A percentile compares a stretch with the other conserved stretches of the same genome.
These are phyloP conservation scores for Anneissia japonica DNA, from an alignment of 35 echinoderm and acorn worm genomes.

Conservation along the genomic window DNA sequence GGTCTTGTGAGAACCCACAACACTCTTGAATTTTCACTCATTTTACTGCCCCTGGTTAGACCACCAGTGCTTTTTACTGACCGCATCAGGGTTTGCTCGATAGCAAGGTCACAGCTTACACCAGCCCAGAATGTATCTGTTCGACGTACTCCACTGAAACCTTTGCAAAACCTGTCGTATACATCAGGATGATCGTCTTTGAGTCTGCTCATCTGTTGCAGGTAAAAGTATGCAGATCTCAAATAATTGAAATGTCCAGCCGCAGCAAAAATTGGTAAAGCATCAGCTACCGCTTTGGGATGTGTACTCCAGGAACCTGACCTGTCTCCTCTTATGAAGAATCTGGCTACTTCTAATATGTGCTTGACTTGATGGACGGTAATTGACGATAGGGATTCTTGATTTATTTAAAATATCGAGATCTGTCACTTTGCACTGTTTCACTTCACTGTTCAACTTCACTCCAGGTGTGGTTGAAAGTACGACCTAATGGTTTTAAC, in stretches of 20 bases:
- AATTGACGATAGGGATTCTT: too few species aligned
- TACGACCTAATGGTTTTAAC: too few species aligned
- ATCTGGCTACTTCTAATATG: too few species aligned
- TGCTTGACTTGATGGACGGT: too few species aligned
- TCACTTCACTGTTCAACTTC: too few species aligned
- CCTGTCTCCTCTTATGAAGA: too few species aligned
- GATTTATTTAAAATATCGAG: too few species aligned
- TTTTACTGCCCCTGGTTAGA: constrained; percentile 35
- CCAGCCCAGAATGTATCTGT: constrained; percentile 45
- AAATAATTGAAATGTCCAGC: constrained; percentile 25
- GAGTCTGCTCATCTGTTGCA: constrained; percentile 54
- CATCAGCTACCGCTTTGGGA: too few species aligned
- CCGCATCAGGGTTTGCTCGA: constrained; percentile 56
- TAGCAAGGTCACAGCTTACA: constrained; percentile 43
- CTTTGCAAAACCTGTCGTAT: constrained; percentile 20
- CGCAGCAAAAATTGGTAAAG: background rate
- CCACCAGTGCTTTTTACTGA: constrained; percentile 29
- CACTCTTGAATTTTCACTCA: constrained; percentile 24
- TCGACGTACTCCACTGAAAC: constrained; percentile 37
- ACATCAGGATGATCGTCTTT: constrained; percentile 49
- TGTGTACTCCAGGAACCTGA: too few species aligned
- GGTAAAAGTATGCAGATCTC: constrained; percentile 44
- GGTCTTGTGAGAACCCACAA: constrained; percentile 31
- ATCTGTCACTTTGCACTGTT: too few species aligned
- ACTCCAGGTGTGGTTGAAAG: too few species aligned